Base-by-base conservation (phyloP, 2,888 invertebrate genomes). In the Carabus problematicus region DNA sequence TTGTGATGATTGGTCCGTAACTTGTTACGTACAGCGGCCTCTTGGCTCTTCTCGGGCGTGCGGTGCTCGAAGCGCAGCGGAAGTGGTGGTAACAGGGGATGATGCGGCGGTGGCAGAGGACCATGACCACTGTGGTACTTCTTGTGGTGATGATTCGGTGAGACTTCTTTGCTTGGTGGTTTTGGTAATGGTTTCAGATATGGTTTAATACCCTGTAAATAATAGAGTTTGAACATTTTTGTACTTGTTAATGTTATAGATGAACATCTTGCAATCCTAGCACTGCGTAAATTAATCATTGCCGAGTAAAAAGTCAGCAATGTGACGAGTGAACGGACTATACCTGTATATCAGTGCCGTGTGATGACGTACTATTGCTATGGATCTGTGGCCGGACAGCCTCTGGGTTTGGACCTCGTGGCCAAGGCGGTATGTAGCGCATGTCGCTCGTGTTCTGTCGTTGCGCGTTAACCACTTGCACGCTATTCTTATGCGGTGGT, bases 351-450 rank as follows among this genome's bases (percentile, higher is more conserved):
- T 12, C 52, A 45, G 42, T 66, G 39, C 45, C 43, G 29, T 66
- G 58, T 42, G 59, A n/a, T 39, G 18, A 47, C 29, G 7, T 52
- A 39, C 42, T 52, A 16, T 49, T 62, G n/a, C 14, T n/a, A 47
- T 62, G 19, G 14, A 39, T 49, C 52, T 47, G 62, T 29, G 18
- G 61, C 18, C 11, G 64, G 52, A 68, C 64, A 12, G 43, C 67
- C 54, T 78, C 78, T 8, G 79, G 78, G 73, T 85, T 85, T 62
- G 84, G 84, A 0, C 85, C 85, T 52, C 88, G 82, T 8, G 89
- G 88, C 88, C 88, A 89, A 0, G 88, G 89, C 0, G 89, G 87
- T 3, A 87, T 87, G 64, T 84, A 84, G 73, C 80, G 80, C 76
- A 78, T 77, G 69, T 80, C 80, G 54, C 76, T 79, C 74, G 74